Conservation (phyloP, 1,140 invertebrate genomes). For the Dinoponera quadriceps region DNA sequence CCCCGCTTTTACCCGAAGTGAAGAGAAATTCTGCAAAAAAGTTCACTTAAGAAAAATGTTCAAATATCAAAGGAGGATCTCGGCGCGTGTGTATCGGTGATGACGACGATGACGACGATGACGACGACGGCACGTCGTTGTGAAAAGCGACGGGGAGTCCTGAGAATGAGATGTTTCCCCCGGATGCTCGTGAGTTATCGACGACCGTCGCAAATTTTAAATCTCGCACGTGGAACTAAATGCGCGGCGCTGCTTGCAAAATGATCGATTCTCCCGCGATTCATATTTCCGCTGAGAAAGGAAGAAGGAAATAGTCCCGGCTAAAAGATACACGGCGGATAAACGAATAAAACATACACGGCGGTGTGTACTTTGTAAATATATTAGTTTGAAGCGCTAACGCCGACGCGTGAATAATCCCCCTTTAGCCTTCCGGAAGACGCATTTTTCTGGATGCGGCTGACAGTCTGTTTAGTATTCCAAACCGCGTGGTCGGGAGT, state of each 20-base stretch:
- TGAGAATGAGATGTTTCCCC: neutral
- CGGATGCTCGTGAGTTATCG: neutral
- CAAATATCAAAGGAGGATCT: conserved; percentile 31
- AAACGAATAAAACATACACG: too few relatives aligned
- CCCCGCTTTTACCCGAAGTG: neutral
- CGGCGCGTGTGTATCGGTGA: too few relatives aligned
- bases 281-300: too few relatives aligned
- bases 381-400: conserved; percentile 11
- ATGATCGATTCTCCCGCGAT: neutral
- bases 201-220: neutral
- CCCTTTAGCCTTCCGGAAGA: conserved; percentile 34
- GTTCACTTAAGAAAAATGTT: conserved; percentile 1
- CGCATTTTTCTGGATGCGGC: conserved; percentile 60
- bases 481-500: conserved; percentile 64
- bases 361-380: conserved; percentile 11
- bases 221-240: neutral
- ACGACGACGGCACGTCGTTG: neutral
- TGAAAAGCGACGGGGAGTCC: neutral
- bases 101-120: too few relatives aligned
- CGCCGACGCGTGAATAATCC: conserved; percentile 35
- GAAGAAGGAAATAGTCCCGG: too few relatives aligned
- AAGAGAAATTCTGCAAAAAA: conserved; percentile 38
- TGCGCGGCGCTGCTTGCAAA: neutral
- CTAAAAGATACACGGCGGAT: too few relatives aligned
- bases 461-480: conserved; percentile 78